Base-by-base conservation (phyloP, 2,113 vertebrate species). In the Zapornia atra region DNA sequence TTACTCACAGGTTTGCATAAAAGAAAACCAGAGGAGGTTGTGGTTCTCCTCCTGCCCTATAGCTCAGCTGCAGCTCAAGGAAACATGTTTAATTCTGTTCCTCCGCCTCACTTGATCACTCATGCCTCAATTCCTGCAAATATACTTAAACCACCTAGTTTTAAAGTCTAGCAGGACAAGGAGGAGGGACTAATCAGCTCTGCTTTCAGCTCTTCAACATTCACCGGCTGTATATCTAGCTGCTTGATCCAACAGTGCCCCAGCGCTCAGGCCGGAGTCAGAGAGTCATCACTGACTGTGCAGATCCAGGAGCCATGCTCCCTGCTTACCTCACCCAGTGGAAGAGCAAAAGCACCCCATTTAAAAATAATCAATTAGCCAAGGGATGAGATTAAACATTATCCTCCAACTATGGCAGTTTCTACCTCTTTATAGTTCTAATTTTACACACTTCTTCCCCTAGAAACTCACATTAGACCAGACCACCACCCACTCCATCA, bases 11-110 rank as follows among this genome's bases (percentile, higher is more conserved):
- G 80, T 93, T 94, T 93, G 29, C 84, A 79, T 53, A 79, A 88
- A 75, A 56, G 56, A 75, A 53, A 94, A 70, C 65, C 82, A 33
- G 33, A 70, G 46, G 36, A 40, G 33, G 19, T 4, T 36, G 56
- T n/a, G 19, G 40, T 57, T 73, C 42, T 72, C 59, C 33, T 84
- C 0, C 0, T 34, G 63, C 48, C 36, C 59, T 57, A 36, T 2
- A 72, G 59, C 48, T 72, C 34, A 76, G 68, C 68, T 77, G 89
- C 0, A 0, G 36, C 8, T n/a, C 42, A 77, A 71, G 46, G 73
- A 81, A 96, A 81, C 53, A 42, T 18, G 22, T 72, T 92, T 84
- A 83, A 77, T 94, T 96, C 69, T 90, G 86, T 64, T 71, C 42
- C n/a, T 70, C 61, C 11, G 59, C 34, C 50, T 77, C 69, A 69